Evolutionary conservation across 30 jellyfish, hydroid and myxozoan genomes (phyloP).

Genomic region (Aurelia coerulea): DNA sequence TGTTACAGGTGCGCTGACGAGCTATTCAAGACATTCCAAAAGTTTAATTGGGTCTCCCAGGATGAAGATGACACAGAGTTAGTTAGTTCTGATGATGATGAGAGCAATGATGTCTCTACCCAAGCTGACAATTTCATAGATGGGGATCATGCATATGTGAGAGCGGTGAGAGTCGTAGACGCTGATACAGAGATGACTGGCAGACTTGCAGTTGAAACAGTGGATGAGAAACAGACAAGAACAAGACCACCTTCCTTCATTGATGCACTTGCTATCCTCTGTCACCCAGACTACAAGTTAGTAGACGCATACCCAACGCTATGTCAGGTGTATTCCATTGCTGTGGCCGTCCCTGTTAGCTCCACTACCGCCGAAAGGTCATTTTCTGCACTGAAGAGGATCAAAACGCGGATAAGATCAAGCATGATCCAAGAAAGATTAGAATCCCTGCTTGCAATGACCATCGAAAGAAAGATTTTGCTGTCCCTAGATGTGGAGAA

Average conservation of each 20-base stretch:
- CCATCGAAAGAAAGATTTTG: constrained; percentile 35
- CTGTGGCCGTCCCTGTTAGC: constrained; percentile 57
- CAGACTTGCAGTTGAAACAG: constrained; percentile 20
- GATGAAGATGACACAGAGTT: constrained; percentile 1
- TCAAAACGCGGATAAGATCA: constrained; percentile 42
- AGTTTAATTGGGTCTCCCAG: constrained; percentile 3
- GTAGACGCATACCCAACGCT: constrained; percentile 53
- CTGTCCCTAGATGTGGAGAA: constrained; percentile 38
- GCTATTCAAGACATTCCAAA: constrained; percentile 4
- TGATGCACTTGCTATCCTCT: constrained; percentile 47
- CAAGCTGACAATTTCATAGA: not conserved
- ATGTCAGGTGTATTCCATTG: constrained; percentile 44
- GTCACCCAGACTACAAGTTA: constrained; percentile 39
- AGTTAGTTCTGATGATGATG: constrained; percentile 25
- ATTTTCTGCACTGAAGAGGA: constrained; percentile 48
- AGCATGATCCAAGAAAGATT: constrained; percentile 28
- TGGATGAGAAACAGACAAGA: constrained; percentile 23
- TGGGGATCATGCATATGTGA: constrained; percentile 17
- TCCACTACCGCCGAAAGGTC: constrained; percentile 66
- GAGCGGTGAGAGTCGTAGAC: constrained; percentile 25
- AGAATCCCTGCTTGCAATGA: constrained; percentile 38
- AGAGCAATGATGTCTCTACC: not conserved
- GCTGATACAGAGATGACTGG: constrained; percentile 32
- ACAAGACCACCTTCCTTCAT: constrained; percentile 40
- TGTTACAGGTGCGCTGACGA: constrained; percentile 2